A percentile compares a stretch with the other conserved stretches of the same genome.
Conservation (phyloP, 2,797 vertebrate species). For the Diplodus puntazzo region DNA sequence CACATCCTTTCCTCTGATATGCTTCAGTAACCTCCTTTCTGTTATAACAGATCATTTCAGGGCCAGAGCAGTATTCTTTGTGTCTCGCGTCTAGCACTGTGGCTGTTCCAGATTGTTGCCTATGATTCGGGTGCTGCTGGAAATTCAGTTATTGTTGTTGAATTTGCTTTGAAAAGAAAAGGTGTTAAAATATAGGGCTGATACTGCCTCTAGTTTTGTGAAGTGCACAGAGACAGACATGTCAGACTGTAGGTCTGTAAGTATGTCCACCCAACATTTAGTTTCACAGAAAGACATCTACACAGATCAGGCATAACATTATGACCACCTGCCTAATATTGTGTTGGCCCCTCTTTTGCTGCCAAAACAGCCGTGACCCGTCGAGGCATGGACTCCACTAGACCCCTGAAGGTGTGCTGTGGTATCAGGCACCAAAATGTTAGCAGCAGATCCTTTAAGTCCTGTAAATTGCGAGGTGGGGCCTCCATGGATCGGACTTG, state of each 20-base stretch:
- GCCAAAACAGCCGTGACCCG: too few relatives aligned
- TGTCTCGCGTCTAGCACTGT: neutral
- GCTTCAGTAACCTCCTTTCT: neutral
- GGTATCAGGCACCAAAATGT: too few relatives aligned
- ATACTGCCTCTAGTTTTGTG: neutral
- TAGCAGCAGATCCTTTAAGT: too few relatives aligned
- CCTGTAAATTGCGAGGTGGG: too few relatives aligned
- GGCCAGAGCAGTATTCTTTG: neutral
- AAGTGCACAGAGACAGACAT: neutral
- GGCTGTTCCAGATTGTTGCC: neutral
- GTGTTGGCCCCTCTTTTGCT: too few relatives aligned
- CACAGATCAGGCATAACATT: too few relatives aligned
- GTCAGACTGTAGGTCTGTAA: neutral
- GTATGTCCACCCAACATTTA: neutral
- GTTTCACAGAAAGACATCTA: neutral
- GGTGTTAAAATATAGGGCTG: neutral
- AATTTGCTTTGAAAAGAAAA: neutral
- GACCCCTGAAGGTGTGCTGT: too few relatives aligned
- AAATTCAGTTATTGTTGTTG: neutral
- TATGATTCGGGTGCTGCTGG: neutral
- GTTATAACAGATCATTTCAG: slow-evolving; percentile 1
- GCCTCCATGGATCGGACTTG: too few relatives aligned
- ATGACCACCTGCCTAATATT: too few relatives aligned
- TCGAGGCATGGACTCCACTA: too few relatives aligned
- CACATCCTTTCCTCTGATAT: neutral